A percentile compares a stretch with the other conserved stretches of the same genome.
Conservation (phyloP, 2,113 vertebrate species). For the Triplophysa tibetana region DNA sequence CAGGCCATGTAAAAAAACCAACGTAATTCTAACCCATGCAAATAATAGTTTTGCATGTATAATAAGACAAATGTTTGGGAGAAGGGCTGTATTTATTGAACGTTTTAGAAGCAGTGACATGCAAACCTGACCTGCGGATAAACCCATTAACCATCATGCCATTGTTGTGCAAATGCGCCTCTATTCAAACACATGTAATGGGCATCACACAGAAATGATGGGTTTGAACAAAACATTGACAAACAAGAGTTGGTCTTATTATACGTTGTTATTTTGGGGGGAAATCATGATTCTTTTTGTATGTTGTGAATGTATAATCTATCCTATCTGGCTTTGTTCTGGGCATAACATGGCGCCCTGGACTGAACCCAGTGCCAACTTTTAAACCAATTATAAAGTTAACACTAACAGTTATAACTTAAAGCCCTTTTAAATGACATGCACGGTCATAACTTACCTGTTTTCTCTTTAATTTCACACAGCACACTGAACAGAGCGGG, state of each 20-base stretch:
- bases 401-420: background rate
- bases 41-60: too few species aligned
- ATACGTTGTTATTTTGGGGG: background rate
- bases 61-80: background rate
- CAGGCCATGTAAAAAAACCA: too few species aligned
- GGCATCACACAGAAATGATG: background rate
- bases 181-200: background rate
- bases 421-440: background rate
- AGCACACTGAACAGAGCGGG: constrained; percentile 81
- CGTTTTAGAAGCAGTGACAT: background rate
- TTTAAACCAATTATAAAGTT: constrained; percentile 37
- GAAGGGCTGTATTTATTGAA: background rate
- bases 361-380: background rate
- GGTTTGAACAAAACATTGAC: background rate
- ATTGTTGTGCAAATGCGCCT: background rate
- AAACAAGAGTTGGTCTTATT: background rate
- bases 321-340: constrained; percentile 11
- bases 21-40: background rate
- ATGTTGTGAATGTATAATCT: background rate
- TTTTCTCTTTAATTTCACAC: constrained; percentile 83
- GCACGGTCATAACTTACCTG: constrained; percentile 61
- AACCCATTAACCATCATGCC: background rate
- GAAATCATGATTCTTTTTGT: background rate
- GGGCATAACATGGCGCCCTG: constrained; percentile 29
- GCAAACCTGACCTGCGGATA: background rate